Evolutionary conservation across 2,888 invertebrate species (phyloP).

Genomic region (Parnassius mnemosyne): DNA sequence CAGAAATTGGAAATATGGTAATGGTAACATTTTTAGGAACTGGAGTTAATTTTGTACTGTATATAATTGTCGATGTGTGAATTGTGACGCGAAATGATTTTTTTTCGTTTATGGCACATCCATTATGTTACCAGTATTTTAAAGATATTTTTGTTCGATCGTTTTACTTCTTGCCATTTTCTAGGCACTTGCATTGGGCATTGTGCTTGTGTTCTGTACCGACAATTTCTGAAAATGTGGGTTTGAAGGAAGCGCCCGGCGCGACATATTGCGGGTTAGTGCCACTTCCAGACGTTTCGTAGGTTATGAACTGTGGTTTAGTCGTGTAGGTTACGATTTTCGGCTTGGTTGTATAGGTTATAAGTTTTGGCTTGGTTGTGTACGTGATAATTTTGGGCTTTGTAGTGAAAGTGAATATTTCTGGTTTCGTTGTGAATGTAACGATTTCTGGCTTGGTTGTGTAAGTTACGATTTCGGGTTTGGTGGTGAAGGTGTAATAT

Average conservation of each 20-base stretch:
- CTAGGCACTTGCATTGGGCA: conserved; percentile 64
- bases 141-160: conserved; percentile 30
- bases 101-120: conserved; percentile 56
- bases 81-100: conserved; percentile 16
- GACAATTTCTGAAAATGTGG: conserved; percentile 55
- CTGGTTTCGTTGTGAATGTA: conserved; percentile 38
- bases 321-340: conserved; percentile 51
- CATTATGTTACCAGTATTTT: conserved; percentile 21
- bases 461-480: conserved; percentile 38
- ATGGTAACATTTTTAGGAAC: conserved; percentile 49
- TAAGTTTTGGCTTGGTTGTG: conserved; percentile 57
- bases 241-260: conserved; percentile 57
- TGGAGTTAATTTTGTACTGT: conserved; percentile 39
- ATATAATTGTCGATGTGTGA: conserved; percentile 5
- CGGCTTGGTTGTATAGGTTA: conserved; percentile 59
- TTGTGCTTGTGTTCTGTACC: conserved; percentile 56
- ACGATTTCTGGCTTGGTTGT: conserved; percentile 42
- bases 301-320: conserved; percentile 57
- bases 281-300: conserved; percentile 67
- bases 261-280: conserved; percentile 66
- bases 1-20: conserved; percentile 31
- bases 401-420: conserved; percentile 54
- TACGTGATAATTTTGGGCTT: conserved; percentile 59
- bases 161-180: conserved; percentile 52
- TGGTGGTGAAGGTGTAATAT: conserved; percentile 36